Evolutionary conservation across 2,113 vertebrate species (phyloP), one percentile per base, ranked within the genome.

Genomic region (Pomatorhinus ruficollis): DNA sequence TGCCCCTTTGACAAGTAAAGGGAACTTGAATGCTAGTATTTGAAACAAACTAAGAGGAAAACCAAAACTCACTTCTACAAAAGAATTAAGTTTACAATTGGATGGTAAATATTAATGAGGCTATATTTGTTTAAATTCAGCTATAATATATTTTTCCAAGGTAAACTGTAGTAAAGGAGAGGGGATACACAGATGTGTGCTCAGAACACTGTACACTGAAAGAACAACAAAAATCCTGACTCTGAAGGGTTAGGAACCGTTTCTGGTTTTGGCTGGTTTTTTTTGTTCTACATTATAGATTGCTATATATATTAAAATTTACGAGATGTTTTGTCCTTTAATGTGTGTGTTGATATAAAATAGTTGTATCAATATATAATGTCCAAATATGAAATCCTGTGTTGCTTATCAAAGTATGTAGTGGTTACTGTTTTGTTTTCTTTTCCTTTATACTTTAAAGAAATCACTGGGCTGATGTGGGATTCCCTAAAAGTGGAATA

Each of bases 311-410:
- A 45, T 53, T 45, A 30, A 66, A 70, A 54, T 40, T 19, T 53
- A 6, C 0, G 16, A 16, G 10, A 3, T 15, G 1, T 28, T 44
- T 66, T 50, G 7, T 6, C 4, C 5, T 69, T n/a, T 78, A 61
- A 60, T 53, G 5, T 52, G 1, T 2, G 5, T 53, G 4, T 59
- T 54, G 1, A 6, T 65, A 35, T 19, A 31, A 91, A 78, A 75
- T 70, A 37, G 6, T n/a, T 37, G 42, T 47, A 59, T 56, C 15
- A 49, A 24, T 40, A n/a, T 70, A 18, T 47, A 28, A 30, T 68
- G 6, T 39, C 3, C 39, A 4, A 13, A 18, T 71, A 24, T 33
- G 20, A 54, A 59, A 54, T 45, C 2, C 8, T 4, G 0, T 47
- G 3, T 57, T 53, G 25, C 5, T 77, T 71, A 44, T 52, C 8